Percentiles rank a stretch among this genome's conserved stretches.
Evolutionary conservation across 2,797 vertebrate species (phyloP).

Genomic region (Gallirallus australis): DNA sequence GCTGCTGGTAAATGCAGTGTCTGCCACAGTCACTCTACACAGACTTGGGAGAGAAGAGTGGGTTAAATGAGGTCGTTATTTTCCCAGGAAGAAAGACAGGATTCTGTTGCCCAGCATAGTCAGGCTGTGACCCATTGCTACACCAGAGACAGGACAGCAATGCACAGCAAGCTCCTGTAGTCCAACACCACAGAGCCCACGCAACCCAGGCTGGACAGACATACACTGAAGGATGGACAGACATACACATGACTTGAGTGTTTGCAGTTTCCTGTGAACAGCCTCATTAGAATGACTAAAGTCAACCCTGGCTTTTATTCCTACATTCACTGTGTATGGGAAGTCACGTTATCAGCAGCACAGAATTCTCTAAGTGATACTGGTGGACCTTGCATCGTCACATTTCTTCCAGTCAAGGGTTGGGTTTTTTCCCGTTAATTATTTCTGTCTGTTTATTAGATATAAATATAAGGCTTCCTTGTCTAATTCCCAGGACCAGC

Average conservation of each 20-base stretch:
- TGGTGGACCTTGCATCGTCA: neutral
- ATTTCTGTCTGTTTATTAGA: neutral
- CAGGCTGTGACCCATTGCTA: neutral
- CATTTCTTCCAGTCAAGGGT: neutral
- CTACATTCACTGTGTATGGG: accelerated
- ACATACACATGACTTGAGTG: accelerated
- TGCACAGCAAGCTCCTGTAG: accelerated
- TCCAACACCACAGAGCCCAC: neutral
- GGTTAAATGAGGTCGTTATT: neutral
- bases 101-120: accelerated
- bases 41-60: neutral
- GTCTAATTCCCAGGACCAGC: neutral
- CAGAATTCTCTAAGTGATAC: neutral
- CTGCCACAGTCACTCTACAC: neutral
- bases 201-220: neutral
- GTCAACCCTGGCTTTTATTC: neutral
- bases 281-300: neutral
- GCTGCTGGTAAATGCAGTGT: neutral
- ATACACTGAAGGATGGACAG: accelerated
- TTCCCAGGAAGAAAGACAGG: neutral
- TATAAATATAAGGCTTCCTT: neutral
- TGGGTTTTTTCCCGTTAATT: accelerated
- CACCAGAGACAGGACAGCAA: neutral
- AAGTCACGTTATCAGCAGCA: neutral
- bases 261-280: neutral